Base-by-base conservation (phyloP, 64 coral and sea anemone species). In the Pachyseris speciosa region DNA sequence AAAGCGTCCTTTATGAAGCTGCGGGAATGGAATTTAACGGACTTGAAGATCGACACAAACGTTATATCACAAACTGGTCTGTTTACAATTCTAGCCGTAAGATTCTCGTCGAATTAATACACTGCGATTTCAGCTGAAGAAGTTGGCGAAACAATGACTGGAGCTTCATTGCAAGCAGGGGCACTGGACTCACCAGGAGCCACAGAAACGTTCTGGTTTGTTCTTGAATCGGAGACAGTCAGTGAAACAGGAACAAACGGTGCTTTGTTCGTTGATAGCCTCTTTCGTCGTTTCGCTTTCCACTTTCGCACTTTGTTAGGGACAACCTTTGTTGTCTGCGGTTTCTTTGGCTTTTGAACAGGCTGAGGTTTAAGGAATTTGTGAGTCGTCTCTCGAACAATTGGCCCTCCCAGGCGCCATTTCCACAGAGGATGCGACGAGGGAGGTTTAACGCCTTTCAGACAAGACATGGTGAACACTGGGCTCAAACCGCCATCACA, bases 391-490 rank as follows among this genome's bases (percentile, higher is more conserved):
- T 69, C 75, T 25, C 48, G 50, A 50, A 74, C 1, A 64, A 92
- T 51, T 72, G 89, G 79, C 26, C 36, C 37, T 44, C 89, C 89
- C 2, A 84, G 71, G 10, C 51, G 67, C 89, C 89, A 92, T 63
- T 75, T 64, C 89, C 89, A 92, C 22, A 92, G 0, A 39, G 89
- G 50, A 66, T 84, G 48, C 2, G 64, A 72, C 5, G 79, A 42
- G 20, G 67, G 50, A 7, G 69, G 65, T 71, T 84, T 22, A 29
- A 9, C 29, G 20, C 53, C 67, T 39, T 73, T 50, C 41, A 79
- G 69, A 3, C 80, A 53, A 28, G 68, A 30, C 68, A 84, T 74
- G 0, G 60, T 74, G 65, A 74, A 92, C n/a, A 40, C 48, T 30
- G 80, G 77, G 49, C 78, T n/a, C 37, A 92, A 84, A 34, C 39